Conservation (phyloP, 2,888 invertebrate genomes). For the Stenurella melanura region DNA sequence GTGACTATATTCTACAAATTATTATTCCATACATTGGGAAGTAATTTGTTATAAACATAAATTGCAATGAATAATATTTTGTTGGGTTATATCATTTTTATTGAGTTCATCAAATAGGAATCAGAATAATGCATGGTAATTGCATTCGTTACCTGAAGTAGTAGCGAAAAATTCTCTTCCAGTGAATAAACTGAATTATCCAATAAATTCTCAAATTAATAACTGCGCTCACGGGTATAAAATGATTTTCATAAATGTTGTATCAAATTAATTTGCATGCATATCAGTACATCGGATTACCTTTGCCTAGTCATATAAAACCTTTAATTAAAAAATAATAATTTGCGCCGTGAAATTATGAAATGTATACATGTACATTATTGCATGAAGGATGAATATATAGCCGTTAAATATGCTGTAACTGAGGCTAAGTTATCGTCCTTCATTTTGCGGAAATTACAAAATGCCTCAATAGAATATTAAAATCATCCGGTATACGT, state of each 20-base stretch:
- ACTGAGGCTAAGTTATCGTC: not conserved
- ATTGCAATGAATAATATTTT: too few relatives aligned
- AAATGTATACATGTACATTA: not conserved
- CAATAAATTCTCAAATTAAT: not conserved
- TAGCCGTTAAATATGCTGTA: not conserved
- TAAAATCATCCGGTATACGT: not conserved
- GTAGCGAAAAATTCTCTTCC: too few relatives aligned
- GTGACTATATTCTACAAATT: too few relatives aligned
- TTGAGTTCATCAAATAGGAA: too few relatives aligned
- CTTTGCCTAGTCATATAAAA: not conserved
- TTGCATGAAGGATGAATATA: not conserved
- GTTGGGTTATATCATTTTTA: too few relatives aligned
- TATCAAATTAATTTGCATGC: not conserved
- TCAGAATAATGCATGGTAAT: too few relatives aligned
- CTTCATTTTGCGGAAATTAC: conserved; percentile 3
- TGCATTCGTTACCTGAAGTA: too few relatives aligned
- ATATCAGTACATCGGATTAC: not conserved
- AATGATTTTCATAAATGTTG: not conserved
- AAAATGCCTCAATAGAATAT: not conserved
- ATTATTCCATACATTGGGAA: too few relatives aligned
- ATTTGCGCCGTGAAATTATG: not conserved
- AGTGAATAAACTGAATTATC: too few relatives aligned
- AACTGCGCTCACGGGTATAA: not conserved
- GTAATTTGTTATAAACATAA: too few relatives aligned
- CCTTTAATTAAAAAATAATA: not conserved